Base-by-base conservation (phyloP, 2,113 vertebrate genomes). In the Brevimyrus niger region DNA sequence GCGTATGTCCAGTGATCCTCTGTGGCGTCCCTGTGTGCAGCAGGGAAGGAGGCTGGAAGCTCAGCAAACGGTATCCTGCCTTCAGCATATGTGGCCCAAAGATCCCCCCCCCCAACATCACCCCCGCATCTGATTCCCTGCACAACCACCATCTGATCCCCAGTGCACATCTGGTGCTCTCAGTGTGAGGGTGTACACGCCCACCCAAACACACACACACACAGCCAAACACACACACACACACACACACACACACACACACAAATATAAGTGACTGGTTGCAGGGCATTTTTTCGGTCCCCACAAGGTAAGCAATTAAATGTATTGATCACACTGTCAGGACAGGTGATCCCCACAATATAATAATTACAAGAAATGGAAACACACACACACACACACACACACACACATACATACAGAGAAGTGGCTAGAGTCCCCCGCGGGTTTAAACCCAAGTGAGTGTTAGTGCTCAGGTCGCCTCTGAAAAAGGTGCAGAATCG, bases 121-220 rank as follows among this genome's bases (percentile, higher is more conserved):
- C 51, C 51, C 51, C 51, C 17, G 53, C 48, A 88, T 85, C 85
- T 55, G 53, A 76, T 65, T 65, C 88, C 76, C 83, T 86, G 89
- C 89, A 90, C 87, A 90, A 89, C 89, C 87, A 44, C 88, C 82
- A 65, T 83, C 83, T 88, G 91, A 88, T 90, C 83, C 86, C 58
- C 88, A 9, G 85, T 89, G 88, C 82, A 89, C 91, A 92, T 87
- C 87, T 91, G 91, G 65, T 53, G 27, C 89, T 35, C 82, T 65
- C 61, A 27, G n/a, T 65, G 61, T 65, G 61, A 65, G 53, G 76
- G 87, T 73, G 55, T 42, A 27, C 80, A 31, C 53, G 27, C 19
- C 23, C 42, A 47, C 46, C 1, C 80, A 55, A 35, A 61, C 50
- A 55, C 86, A 82, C 50, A 82, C 58, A 44, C 85, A 15, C 17